phyloP scores from a whole-genome alignment of 1,140 invertebrate species.

The Arctopsyche grandis region DNA sequence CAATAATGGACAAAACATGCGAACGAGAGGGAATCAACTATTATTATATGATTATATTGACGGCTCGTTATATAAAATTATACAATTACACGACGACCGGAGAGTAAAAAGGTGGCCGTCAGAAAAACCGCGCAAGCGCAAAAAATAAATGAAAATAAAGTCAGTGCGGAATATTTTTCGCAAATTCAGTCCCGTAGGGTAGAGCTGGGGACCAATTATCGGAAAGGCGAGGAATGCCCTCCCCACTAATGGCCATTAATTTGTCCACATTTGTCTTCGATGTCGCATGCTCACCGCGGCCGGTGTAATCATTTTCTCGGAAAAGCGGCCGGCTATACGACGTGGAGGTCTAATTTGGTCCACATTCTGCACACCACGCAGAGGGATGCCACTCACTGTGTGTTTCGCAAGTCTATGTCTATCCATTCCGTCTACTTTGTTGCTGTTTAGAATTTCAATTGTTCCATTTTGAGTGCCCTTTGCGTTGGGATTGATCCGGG shows the following conservation, averaged over 20 bases:
- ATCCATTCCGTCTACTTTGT: not conserved
- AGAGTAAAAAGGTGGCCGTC: slow-evolving; percentile 22
- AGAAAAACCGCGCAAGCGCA: not conserved
- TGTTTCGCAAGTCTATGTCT: not conserved
- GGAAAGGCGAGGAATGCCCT: slow-evolving; percentile 33
- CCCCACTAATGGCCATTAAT: slow-evolving; percentile 51
- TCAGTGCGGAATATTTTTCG: slow-evolving; percentile 41
- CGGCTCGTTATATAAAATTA: slow-evolving; percentile 33
- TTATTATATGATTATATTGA: not conserved
- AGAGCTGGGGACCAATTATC: slow-evolving; percentile 50
- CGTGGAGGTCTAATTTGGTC: slow-evolving; percentile 46
- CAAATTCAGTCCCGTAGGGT: slow-evolving; percentile 52
- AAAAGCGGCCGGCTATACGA: slow-evolving; percentile 37
- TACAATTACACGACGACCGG: slow-evolving; percentile 16
- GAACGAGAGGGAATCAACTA: not conserved
- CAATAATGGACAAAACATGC: not conserved
- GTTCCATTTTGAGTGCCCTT: not conserved
- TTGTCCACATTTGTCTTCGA: slow-evolving; percentile 52
- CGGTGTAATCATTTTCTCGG: slow-evolving; percentile 49
- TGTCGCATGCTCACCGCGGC: slow-evolving; percentile 37
- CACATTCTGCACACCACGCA: slow-evolving; percentile 46
- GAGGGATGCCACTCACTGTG: slow-evolving; percentile 7
- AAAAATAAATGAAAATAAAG: not conserved
- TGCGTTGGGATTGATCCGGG: too few species aligned
- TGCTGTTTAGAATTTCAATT: not conserved